Evolutionary conservation across 2,888 invertebrate genomes (phyloP).

Genomic region (Epistrophe eligans): DNA sequence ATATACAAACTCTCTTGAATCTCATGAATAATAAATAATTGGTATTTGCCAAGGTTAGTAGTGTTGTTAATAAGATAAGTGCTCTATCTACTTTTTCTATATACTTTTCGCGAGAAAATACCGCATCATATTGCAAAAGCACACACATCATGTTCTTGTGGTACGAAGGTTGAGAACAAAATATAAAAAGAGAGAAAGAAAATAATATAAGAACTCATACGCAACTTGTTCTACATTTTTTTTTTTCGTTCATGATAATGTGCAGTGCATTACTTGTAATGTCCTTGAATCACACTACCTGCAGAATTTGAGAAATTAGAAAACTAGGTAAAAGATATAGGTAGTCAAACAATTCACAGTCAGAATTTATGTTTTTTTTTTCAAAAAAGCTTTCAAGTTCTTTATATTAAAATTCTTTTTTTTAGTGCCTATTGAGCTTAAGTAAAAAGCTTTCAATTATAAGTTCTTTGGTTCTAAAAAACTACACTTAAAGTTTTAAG

Average conservation of each 20-base stretch:
- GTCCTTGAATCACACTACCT: not conserved
- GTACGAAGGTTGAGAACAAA: not conserved
- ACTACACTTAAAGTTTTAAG: not conserved
- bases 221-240: conserved; percentile 20
- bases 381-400: too few relatives aligned
- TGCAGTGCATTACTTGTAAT: not conserved
- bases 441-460: too few relatives aligned
- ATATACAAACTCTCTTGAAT: conserved; percentile 13
- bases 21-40: conserved; percentile 48
- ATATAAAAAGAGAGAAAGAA: not conserved
- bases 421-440: too few relatives aligned
- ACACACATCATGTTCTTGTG: not conserved
- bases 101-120: not conserved
- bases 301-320: too few relatives aligned
- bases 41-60: conserved; percentile 41
- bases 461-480: too few relatives aligned
- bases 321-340: too few relatives aligned
- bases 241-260: not conserved
- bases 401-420: too few relatives aligned
- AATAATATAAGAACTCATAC: not conserved
- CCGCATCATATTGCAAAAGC: not conserved
- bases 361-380: too few relatives aligned
- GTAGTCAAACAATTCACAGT: too few relatives aligned
- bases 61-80: conserved; percentile 36
- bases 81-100: not conserved